These are phyloP conservation scores for Caloenas nicobarica DNA, from an alignment of 2,113 vertebrate species.

Conservation along the genomic window DNA sequence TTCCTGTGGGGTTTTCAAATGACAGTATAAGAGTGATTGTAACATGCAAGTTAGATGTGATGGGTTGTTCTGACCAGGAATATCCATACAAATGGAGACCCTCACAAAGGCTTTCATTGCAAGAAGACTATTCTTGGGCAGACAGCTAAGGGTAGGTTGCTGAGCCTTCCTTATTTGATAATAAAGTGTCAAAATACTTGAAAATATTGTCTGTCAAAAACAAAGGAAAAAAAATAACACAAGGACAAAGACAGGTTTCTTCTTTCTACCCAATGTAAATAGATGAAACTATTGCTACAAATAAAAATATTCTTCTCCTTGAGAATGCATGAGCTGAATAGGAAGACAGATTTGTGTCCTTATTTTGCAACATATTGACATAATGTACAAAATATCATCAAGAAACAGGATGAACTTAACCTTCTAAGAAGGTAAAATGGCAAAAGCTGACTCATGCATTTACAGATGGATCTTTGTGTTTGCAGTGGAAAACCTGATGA, in stretches of 20 bases:
- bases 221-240: not conserved
- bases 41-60: not conserved
- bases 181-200: not conserved
- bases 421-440: not conserved
- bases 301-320: not conserved
- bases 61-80: not conserved
- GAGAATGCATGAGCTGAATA: not conserved
- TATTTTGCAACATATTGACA: not conserved
- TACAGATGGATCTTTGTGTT: not conserved
- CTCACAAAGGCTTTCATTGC: not conserved
- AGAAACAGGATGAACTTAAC: not conserved
- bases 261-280: not conserved
- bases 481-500: not conserved
- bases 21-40: not conserved
- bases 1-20: not conserved
- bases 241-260: not conserved
- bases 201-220: not conserved
- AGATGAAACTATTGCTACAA: not conserved
- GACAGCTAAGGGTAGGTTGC: not conserved
- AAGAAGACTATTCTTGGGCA: not conserved
- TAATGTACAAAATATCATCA: not conserved
- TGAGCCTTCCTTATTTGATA: not conserved
- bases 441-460: not conserved
- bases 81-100: not conserved
- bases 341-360: not conserved